These are phyloP conservation scores for Xerus inauris DNA, from an alignment of 2,113 vertebrate species.

Conservation along the genomic window DNA sequence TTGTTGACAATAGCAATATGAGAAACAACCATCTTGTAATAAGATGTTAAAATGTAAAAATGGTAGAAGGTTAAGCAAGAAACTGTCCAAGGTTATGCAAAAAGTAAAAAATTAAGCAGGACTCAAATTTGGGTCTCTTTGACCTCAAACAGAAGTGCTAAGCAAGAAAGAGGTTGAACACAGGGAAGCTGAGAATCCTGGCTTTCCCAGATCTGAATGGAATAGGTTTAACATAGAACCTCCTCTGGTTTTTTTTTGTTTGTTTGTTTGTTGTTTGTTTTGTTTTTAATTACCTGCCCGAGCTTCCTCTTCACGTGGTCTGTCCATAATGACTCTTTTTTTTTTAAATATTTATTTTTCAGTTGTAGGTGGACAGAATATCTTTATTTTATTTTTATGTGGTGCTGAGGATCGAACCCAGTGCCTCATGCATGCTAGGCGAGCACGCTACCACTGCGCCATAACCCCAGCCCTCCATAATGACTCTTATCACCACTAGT, in stretches of 20 bases:
- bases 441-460: too few species aligned
- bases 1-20: not conserved
- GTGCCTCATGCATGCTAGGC: too few species aligned
- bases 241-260: too few species aligned
- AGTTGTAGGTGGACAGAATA: too few species aligned
- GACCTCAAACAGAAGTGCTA: not conserved
- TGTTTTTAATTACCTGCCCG: not conserved
- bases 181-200: not conserved
- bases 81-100: not conserved
- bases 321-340: not conserved
- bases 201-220: fast-evolving
- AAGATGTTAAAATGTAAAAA: too few species aligned
- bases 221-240: not conserved
- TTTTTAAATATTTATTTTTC: too few species aligned
- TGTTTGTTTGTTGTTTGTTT: too few species aligned
- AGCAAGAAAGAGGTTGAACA: too few species aligned
- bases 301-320: not conserved
- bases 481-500: not conserved
- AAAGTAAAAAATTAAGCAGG: not conserved
- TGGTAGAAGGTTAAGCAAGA: not conserved
- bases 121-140: not conserved
- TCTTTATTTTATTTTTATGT: too few species aligned
- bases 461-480: too few species aligned
- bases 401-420: too few species aligned
- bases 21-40: not conserved